Conservation (phyloP, 1,140 invertebrate genomes). For the Zaprionus africanus region DNA sequence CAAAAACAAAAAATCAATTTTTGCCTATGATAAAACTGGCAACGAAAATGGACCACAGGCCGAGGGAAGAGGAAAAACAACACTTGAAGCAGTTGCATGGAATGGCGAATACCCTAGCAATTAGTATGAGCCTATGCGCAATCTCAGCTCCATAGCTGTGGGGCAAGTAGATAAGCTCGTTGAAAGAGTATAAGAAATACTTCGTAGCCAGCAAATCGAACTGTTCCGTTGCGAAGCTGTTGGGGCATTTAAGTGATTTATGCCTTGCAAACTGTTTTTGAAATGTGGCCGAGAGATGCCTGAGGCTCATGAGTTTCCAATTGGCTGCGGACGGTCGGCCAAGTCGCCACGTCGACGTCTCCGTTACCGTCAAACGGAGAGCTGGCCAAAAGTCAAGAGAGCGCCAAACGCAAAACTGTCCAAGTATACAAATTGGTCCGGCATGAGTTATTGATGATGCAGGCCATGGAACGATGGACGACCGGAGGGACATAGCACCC, state of each 20-base stretch:
- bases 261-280: constrained; percentile 82
- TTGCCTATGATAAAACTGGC: constrained; percentile 70
- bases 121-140: background rate
- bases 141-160: no score
- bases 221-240: constrained; percentile 51
- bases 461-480: constrained; percentile 78
- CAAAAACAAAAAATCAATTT: constrained; percentile 77
- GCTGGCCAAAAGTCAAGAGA: constrained; percentile 73
- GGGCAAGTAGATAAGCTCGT: no score
- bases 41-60: constrained; percentile 30
- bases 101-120: constrained; percentile 11
- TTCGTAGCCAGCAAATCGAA: constrained; percentile 69
- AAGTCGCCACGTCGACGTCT: constrained; percentile 11
- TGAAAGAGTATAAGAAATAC: constrained; percentile 28
- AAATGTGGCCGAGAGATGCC: constrained; percentile 75
- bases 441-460: constrained; percentile 81
- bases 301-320: constrained; percentile 47
- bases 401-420: constrained; percentile 76
- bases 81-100: background rate
- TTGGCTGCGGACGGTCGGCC: constrained; percentile 49
- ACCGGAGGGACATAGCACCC: constrained; percentile 24
- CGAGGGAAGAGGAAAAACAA: constrained; percentile 34
- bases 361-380: constrained; percentile 27
- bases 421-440: constrained; percentile 81
- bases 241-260: constrained; percentile 76